Evolutionary conservation across 2,888 invertebrate genomes (phyloP).

Genomic region (Apotomis betuletana): DNA sequence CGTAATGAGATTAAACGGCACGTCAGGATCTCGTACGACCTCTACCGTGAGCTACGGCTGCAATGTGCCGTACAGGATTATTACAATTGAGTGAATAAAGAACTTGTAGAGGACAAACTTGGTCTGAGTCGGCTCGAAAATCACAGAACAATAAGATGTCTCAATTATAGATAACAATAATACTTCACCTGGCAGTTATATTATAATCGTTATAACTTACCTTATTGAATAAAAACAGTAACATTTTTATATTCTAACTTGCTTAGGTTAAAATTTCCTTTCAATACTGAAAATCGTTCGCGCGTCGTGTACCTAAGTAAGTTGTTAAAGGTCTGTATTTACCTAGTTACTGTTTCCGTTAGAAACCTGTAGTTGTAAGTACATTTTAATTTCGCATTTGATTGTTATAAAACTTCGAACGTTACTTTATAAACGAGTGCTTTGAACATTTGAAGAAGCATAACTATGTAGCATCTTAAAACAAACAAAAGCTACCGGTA

Average conservation of each 20-base stretch:
- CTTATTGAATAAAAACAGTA: neutral
- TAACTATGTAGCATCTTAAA: neutral
- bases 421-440: too few species aligned
- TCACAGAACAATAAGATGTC: neutral
- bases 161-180: neutral
- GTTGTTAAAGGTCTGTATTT: too few species aligned
- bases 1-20: slow-evolving; percentile 73
- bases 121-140: neutral
- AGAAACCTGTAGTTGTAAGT: too few species aligned
- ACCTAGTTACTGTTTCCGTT: too few species aligned
- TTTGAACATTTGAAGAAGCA: too few species aligned
- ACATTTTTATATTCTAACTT: neutral
- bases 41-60: slow-evolving; percentile 45
- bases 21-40: slow-evolving; percentile 46
- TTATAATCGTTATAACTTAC: too few species aligned
- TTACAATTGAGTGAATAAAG: slow-evolving; percentile 29
- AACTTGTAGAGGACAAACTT: slow-evolving; percentile 20
- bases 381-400: too few species aligned
- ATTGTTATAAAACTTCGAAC: too few species aligned
- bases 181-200: too few species aligned
- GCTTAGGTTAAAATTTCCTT: neutral
- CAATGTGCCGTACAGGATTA: slow-evolving; percentile 25
- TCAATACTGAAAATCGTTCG: neutral
- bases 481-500: neutral
- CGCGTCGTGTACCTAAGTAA: too few species aligned